Base-by-base conservation (phyloP, 1,140 invertebrate genomes). In the Drosophila kohkoa region DNA sequence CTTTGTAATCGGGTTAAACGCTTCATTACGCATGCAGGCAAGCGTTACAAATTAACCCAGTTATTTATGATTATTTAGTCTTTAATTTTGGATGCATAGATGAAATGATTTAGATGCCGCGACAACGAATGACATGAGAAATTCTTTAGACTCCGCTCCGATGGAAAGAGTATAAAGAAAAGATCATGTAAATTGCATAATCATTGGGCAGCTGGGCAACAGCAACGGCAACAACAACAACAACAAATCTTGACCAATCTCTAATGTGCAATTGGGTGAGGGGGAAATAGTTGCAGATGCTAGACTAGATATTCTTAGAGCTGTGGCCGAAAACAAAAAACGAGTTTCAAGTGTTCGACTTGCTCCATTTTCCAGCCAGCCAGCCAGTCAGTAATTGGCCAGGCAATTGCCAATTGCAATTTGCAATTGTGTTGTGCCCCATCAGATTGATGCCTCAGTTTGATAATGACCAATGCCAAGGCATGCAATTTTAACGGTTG, bases 1-100 rank as follows among this genome's bases (percentile, higher is more conserved):
- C 32, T 55, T 38, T 38, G 7, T 73, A 78, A 82, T 78, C 77
- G 79, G 82, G 65, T 70, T 90, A 67, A 80, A 90, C 79, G 87
- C 60, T 82, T 90, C 87, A 90, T 90, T 90, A 76, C 63, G 57
- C 82, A 90, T 81, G 79, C 87, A 77, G 38, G 65, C 77, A 77
- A 90, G 87, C 87, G 87, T 90, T 83, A 81, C 87, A 90, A 88
- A 87, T 90, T 90, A 90, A 87, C 87, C 87, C 77, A 90, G 79
- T 88, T 90, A 90, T 90, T 87, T 83, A 90, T 81, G 80, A 90
- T 75, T 87, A 90, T 90, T 87, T 70, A 70, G 71, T 35, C 48
- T 71, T 67, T 64, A 82, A 70, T 87, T 86, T 86, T 71, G 82
- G 66, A 68, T 49, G 46, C 46, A 64, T 52, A 8, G 38, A 28